phyloP scores from a whole-genome alignment of 2,888 invertebrate species.

The Amphimallon solstitiale region DNA sequence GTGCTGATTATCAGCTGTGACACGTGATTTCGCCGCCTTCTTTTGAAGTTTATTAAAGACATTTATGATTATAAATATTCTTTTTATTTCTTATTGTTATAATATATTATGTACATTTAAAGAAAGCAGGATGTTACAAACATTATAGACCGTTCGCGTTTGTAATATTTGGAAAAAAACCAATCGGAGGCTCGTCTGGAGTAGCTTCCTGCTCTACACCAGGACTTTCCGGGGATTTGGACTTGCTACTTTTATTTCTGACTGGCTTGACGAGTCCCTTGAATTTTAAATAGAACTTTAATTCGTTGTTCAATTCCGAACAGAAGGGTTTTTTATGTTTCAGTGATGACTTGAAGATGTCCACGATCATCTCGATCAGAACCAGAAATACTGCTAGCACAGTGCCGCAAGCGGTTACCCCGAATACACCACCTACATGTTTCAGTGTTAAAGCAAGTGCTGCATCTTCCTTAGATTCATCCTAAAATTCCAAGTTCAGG shows the following conservation, averaged over 20 bases:
- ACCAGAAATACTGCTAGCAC: conserved; percentile 73
- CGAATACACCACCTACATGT: conserved; percentile 85
- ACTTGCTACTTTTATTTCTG: conserved; percentile 24
- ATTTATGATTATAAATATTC: too few relatives aligned
- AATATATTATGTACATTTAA: too few relatives aligned
- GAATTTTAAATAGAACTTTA: conserved; percentile 77
- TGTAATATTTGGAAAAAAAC: conserved; percentile 33
- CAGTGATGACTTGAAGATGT: conserved; percentile 50
- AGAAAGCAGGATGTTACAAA: too few relatives aligned
- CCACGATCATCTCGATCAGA: conserved; percentile 73
- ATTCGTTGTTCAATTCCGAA: conserved; percentile 74
- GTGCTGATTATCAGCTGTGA: too few relatives aligned
- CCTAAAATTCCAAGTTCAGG: conserved; percentile 32
- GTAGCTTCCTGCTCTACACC: background rate
- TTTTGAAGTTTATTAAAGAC: too few relatives aligned
- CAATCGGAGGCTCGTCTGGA: conserved; percentile 5
- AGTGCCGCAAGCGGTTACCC: conserved; percentile 77
- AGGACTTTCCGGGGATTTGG: background rate
- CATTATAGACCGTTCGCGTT: conserved; percentile 8
- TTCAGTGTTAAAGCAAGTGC: conserved; percentile 76
- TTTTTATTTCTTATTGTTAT: too few relatives aligned
- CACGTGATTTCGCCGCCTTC: too few relatives aligned
- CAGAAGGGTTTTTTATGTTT: conserved; percentile 69
- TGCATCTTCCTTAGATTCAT: conserved; percentile 49
- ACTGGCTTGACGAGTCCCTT: conserved; percentile 77